Evolutionary conservation across 2,888 invertebrate species (phyloP).

Genomic region (Esperia sulphurella): DNA sequence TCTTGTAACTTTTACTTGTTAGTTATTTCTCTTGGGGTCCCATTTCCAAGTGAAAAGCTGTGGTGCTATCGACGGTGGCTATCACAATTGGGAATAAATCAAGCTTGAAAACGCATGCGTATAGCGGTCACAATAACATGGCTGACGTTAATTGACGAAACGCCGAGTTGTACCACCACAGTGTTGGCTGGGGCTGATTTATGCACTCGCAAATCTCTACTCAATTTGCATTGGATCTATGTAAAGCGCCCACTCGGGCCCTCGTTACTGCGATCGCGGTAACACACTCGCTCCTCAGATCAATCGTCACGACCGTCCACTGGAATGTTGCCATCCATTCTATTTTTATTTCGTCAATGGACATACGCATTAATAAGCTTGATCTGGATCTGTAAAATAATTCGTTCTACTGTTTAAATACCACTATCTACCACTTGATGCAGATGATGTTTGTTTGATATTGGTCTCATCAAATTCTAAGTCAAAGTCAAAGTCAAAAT

Average conservation of each 20-base stretch:
- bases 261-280: slow-evolving; percentile 51
- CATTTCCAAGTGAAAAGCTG: slow-evolving; percentile 13
- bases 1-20: slow-evolving; percentile 25
- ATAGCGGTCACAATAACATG: slow-evolving; percentile 43
- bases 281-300: slow-evolving; percentile 34
- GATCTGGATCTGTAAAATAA: neutral
- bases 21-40: slow-evolving; percentile 5
- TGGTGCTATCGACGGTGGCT: slow-evolving; percentile 21
- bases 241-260: slow-evolving; percentile 56
- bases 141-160: slow-evolving; percentile 64
- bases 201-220: slow-evolving; percentile 56
- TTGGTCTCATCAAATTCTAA: no score
- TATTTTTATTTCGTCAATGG: slow-evolving; percentile 26
- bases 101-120: slow-evolving; percentile 29
- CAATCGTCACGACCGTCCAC: slow-evolving; percentile 51
- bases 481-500: no score
- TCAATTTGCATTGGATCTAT: slow-evolving; percentile 68
- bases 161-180: slow-evolving; percentile 30
- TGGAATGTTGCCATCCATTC: slow-evolving; percentile 37
- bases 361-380: slow-evolving; percentile 20
- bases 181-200: slow-evolving; percentile 45
- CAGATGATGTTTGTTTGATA: no score
- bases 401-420: slow-evolving; percentile 1
- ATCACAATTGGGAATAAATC: slow-evolving; percentile 34
- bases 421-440: no score